phyloP scores from a whole-genome alignment of 2,113 vertebrate species.

The Seriola dumerili region DNA sequence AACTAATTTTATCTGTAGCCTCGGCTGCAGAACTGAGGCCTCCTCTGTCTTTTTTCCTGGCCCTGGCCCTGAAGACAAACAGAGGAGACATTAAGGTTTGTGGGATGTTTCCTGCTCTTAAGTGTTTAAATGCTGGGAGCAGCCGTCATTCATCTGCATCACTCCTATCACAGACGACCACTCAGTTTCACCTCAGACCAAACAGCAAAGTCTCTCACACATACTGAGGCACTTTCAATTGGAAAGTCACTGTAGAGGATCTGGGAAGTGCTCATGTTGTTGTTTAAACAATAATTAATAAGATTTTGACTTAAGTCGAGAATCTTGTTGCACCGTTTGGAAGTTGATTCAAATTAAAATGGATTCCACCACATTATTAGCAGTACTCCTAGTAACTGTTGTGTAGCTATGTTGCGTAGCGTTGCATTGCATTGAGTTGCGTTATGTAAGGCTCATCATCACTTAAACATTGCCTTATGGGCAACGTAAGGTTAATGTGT shows the following conservation, averaged over 20 bases:
- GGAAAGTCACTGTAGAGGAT: background rate
- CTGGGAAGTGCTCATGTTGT: background rate
- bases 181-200: background rate
- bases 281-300: too few species aligned
- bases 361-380: too few species aligned
- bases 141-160: background rate
- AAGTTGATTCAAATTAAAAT: too few species aligned
- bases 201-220: background rate
- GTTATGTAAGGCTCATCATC: too few species aligned
- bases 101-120: conserved; percentile 6
- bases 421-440: too few species aligned
- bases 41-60: conserved; percentile 59
- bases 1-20: conserved; percentile 69
- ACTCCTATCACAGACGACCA: background rate
- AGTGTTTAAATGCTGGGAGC: conserved; percentile 12
- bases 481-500: too few species aligned
- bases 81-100: conserved; percentile 32
- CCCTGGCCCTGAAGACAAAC: conserved; percentile 24
- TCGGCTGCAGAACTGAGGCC: conserved; percentile 49
- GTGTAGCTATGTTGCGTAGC: too few species aligned
- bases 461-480: too few species aligned
- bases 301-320: background rate
- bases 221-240: background rate
- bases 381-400: too few species aligned
- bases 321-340: background rate